A percentile compares a stretch with the other conserved stretches of the same genome.
phyloP scores from a whole-genome alignment of 2,888 invertebrate species.

The Brachyopa scutellaris region DNA sequence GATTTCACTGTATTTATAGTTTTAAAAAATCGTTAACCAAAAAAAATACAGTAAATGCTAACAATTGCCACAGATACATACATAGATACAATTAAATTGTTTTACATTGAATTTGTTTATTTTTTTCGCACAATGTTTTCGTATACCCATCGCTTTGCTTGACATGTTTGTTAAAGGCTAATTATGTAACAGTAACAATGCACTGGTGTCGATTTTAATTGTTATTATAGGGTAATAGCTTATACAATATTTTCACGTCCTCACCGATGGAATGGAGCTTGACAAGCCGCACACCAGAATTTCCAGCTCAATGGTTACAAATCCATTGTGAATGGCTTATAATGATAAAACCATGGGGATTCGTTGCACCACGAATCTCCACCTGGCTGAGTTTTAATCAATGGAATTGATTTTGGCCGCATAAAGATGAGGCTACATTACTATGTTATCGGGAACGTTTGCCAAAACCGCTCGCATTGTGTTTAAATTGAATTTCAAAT shows the following conservation, averaged over 20 bases:
- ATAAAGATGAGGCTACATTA: background rate
- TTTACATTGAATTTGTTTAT: slow-evolving; percentile 16
- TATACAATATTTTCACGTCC: background rate
- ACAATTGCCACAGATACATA: slow-evolving; percentile 1
- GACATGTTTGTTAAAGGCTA: slow-evolving; percentile 24
- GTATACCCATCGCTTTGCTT: background rate
- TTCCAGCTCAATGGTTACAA: slow-evolving; percentile 14
- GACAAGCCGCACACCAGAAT: slow-evolving; percentile 17
- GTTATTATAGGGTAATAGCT: slow-evolving; percentile 23
- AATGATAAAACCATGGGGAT: slow-evolving; percentile 14
- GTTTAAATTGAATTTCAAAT: background rate
- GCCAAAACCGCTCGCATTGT: background rate
- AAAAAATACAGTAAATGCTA: background rate
- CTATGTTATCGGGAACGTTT: background rate
- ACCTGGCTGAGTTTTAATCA: slow-evolving; percentile 12
- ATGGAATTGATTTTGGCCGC: slow-evolving; percentile 28
- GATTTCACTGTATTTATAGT: too few relatives aligned
- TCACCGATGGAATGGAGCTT: slow-evolving; percentile 1
- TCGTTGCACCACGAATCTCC: background rate
- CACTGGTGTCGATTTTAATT: slow-evolving; percentile 34
- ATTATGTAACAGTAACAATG: slow-evolving; percentile 31
- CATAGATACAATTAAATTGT: slow-evolving; percentile 18
- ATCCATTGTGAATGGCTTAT: slow-evolving; percentile 12
- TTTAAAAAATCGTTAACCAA: too few relatives aligned
- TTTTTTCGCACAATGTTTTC: too few relatives aligned